A percentile compares a stretch with the other conserved stretches of the same genome.
phyloP scores from a whole-genome alignment of 2,797 vertebrate genomes.

The Eulemur rubriventer region DNA sequence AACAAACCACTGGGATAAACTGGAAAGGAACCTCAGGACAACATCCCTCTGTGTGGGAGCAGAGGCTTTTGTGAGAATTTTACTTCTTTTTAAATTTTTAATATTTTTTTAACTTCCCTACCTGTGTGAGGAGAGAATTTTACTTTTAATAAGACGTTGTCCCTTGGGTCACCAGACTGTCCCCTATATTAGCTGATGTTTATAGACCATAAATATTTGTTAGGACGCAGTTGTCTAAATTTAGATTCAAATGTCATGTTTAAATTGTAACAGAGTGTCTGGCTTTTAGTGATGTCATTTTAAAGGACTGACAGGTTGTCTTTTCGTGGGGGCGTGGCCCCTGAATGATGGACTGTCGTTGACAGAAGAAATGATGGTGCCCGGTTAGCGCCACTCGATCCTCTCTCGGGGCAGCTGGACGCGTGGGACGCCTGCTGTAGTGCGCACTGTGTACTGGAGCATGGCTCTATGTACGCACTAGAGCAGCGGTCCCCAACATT shows the following conservation, averaged over 20 bases:
- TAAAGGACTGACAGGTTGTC: not conserved
- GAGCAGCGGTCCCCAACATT: too few relatives aligned
- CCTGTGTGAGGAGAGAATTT: not conserved
- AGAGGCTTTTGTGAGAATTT: not conserved
- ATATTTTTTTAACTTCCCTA: too few relatives aligned
- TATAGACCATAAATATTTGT: not conserved
- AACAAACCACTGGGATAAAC: not conserved
- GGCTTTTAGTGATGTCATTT: not conserved
- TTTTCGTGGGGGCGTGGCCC: not conserved
- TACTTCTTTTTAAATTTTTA: not conserved
- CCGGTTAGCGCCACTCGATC: not conserved
- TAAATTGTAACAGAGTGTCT: not conserved
- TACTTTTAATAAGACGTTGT: not conserved
- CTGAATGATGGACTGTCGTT: not conserved
- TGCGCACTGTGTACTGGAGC: accelerated
- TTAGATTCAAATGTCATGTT: not conserved
- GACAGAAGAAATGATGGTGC: not conserved
- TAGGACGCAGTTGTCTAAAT: not conserved
- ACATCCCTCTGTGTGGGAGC: not conserved
- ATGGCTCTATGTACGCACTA: too few relatives aligned
- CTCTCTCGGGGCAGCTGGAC: accelerated
- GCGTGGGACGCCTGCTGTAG: not conserved
- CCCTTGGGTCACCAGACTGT: not conserved
- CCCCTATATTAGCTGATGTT: not conserved
- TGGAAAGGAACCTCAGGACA: not conserved